Conservation (phyloP, 2,797 vertebrate species). For the Rhinophrynus dorsalis region DNA sequence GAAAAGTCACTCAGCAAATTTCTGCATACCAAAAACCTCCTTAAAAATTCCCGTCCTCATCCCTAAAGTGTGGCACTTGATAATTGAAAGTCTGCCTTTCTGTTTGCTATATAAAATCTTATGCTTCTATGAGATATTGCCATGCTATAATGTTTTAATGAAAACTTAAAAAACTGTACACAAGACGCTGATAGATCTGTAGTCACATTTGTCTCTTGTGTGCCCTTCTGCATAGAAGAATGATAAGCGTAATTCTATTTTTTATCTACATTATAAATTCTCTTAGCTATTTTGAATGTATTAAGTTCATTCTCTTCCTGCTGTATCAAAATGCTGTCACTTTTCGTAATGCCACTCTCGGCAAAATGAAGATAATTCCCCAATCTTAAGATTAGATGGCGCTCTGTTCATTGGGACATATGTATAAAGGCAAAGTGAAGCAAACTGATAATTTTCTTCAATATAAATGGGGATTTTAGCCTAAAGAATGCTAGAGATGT, state of each 20-base stretch:
- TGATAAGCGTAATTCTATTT: slow-evolving; percentile 29
- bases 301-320: slow-evolving; percentile 41
- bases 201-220: slow-evolving; percentile 26
- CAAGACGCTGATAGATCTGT: slow-evolving; percentile 37
- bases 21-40: slow-evolving; percentile 38
- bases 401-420: background rate
- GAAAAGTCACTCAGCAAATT: slow-evolving; percentile 34
- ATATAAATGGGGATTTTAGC: too few species aligned
- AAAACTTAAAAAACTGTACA: slow-evolving; percentile 38
- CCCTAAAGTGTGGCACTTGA: slow-evolving; percentile 19
- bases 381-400: background rate
- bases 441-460: too few species aligned
- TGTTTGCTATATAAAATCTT: slow-evolving; percentile 47
- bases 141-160: slow-evolving; percentile 49
- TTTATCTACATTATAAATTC: slow-evolving; percentile 49
- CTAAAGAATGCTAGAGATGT: too few species aligned
- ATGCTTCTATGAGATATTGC: slow-evolving; percentile 38
- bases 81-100: slow-evolving; percentile 44
- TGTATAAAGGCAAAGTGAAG: too few species aligned
- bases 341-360: slow-evolving; percentile 4
- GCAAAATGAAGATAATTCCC: background rate
- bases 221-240: slow-evolving; percentile 28
- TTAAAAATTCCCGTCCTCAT: slow-evolving; percentile 35
- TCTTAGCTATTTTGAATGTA: slow-evolving; percentile 47
- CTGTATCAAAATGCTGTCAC: slow-evolving; percentile 32